Percentiles rank a stretch among this genome's conserved stretches.
Conservation (phyloP, 2,888 invertebrate genomes). For the Spisula solida region DNA sequence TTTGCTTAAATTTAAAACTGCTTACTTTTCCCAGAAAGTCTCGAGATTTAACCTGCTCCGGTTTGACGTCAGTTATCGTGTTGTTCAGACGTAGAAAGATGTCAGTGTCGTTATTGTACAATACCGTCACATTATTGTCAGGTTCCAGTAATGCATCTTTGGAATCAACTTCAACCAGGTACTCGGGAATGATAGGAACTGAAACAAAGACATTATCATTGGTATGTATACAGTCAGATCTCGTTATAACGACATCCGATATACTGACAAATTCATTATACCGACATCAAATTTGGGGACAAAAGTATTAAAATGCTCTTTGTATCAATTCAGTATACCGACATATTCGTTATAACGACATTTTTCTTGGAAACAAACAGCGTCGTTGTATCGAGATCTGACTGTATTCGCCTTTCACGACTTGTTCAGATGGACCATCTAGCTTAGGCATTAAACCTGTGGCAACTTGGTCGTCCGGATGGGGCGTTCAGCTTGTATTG, state of each 20-base stretch:
- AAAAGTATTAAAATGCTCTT: too few relatives aligned
- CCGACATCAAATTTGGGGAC: neutral
- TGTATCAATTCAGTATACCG: too few relatives aligned
- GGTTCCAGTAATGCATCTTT: constrained; percentile 50
- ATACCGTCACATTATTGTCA: neutral
- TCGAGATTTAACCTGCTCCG: neutral
- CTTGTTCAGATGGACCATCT: neutral
- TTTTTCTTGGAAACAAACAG: too few relatives aligned
- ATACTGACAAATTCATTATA: neutral
- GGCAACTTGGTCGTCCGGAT: too few relatives aligned
- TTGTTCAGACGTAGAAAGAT: constrained; percentile 90
- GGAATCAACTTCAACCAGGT: constrained; percentile 89
- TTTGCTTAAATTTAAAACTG: neutral
- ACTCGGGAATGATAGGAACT: constrained; percentile 95
- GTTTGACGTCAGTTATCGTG: constrained; percentile 28
- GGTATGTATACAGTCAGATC: too few relatives aligned
- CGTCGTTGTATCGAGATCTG: too few relatives aligned
- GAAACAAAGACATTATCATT: neutral
- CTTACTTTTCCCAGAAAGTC: constrained; percentile 36
- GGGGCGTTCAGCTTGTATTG: too few relatives aligned
- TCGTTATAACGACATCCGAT: too few relatives aligned
- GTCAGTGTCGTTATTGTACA: constrained; percentile 38
- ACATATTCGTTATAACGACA: too few relatives aligned
- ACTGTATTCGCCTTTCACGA: neutral
- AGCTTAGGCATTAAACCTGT: too few relatives aligned